phyloP scores from a whole-genome alignment of 2,888 invertebrate genomes.

The Neoitamus cyanurus region DNA sequence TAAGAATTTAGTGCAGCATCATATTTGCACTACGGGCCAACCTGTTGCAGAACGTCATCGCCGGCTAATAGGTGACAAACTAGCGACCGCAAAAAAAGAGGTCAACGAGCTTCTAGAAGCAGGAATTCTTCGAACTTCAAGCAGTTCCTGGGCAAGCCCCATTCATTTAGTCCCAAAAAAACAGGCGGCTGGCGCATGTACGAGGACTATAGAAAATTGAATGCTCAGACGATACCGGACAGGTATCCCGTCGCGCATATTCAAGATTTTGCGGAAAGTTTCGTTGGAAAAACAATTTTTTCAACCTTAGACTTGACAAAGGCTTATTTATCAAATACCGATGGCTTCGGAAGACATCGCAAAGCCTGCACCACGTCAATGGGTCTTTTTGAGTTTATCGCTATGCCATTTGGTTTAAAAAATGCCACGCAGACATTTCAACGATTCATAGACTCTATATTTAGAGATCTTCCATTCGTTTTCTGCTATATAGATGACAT shows the following conservation, averaged over 20 bases:
- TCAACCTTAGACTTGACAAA: slow-evolving; percentile 54
- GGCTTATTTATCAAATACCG: too few species aligned
- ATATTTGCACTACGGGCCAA: slow-evolving; percentile 46
- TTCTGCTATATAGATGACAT: slow-evolving; percentile 59
- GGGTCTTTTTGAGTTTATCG: too few species aligned
- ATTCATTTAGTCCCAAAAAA: slow-evolving; percentile 59
- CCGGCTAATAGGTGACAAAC: slow-evolving; percentile 56
- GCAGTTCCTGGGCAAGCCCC: slow-evolving; percentile 63
- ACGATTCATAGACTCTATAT: slow-evolving; percentile 58
- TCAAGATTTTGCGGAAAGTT: slow-evolving; percentile 47
- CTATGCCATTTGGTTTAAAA: too few species aligned
- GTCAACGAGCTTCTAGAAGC: slow-evolving; percentile 54
- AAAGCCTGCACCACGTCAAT: too few species aligned
- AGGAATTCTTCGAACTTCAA: slow-evolving; percentile 64
- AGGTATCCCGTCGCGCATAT: slow-evolving; percentile 57
- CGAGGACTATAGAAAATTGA: slow-evolving; percentile 58
- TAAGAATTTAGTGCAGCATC: neutral
- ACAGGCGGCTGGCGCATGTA: slow-evolving; percentile 59
- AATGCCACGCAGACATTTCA: slow-evolving; percentile 62
- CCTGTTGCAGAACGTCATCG: slow-evolving; percentile 49
- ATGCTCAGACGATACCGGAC: slow-evolving; percentile 58
- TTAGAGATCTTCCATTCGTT: slow-evolving; percentile 55
- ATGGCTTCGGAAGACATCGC: too few species aligned
- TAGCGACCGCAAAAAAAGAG: slow-evolving; percentile 46
- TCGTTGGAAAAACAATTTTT: slow-evolving; percentile 50